Conservation (phyloP, 2,113 vertebrate species). For the Gymnorhina tibicen region DNA sequence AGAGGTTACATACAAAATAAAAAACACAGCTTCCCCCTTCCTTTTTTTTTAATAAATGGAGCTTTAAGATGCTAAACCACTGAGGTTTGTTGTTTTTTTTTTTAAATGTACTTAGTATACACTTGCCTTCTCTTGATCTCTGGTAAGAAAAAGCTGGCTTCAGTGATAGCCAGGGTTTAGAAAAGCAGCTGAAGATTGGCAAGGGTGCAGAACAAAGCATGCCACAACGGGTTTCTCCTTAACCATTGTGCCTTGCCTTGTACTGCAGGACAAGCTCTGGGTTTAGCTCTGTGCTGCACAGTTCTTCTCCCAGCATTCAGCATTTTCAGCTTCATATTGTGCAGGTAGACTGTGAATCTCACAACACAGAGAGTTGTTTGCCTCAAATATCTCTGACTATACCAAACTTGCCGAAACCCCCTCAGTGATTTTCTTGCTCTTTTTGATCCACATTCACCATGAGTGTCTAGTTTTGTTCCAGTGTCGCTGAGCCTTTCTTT, state of each 20-base stretch:
- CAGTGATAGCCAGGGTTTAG: neutral
- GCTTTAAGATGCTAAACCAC: neutral
- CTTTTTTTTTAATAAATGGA: neutral
- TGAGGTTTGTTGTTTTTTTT: neutral
- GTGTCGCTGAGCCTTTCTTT: neutral
- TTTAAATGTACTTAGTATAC: neutral
- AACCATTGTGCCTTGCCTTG: neutral
- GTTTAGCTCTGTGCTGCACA: neutral
- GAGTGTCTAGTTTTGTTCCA: fast-evolving
- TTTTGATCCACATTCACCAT: neutral
- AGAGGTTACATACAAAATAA: neutral
- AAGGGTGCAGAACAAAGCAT: neutral
- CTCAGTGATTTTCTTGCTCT: neutral
- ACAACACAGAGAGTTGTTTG: neutral
- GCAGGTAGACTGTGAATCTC: neutral
- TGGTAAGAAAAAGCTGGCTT: neutral
- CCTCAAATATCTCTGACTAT: neutral
- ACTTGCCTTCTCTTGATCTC: neutral
- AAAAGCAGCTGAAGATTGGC: neutral
- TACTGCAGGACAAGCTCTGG: neutral
- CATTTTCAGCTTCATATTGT: neutral
- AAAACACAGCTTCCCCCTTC: neutral
- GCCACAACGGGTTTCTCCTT: neutral
- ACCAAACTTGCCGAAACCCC: neutral
- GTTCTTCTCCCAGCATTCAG: neutral